A percentile compares a stretch with the other conserved stretches of the same genome.
Conservation (phyloP, 2,113 vertebrate genomes). For the Trogon surrucura region DNA sequence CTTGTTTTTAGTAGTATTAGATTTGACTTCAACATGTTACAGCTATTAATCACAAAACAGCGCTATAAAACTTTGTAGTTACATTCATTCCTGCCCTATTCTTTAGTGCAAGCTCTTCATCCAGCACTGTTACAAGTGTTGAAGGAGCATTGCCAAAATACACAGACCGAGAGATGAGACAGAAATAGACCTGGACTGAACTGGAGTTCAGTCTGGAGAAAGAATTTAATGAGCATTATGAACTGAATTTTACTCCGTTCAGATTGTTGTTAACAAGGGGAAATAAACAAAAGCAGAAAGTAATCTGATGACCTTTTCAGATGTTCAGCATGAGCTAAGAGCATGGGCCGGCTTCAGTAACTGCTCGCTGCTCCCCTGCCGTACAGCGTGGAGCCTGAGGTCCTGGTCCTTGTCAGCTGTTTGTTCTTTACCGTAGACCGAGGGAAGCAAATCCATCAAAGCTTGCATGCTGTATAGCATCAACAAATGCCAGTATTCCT, state of each 20-base stretch:
- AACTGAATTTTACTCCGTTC: neutral
- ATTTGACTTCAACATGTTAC: neutral
- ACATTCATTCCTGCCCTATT: neutral
- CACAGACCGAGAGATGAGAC: conserved; percentile 29
- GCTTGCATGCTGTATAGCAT: neutral
- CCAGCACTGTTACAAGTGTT: neutral
- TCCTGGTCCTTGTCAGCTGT: neutral
- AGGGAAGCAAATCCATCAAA: neutral
- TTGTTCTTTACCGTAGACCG: neutral
- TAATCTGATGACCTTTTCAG: conserved; percentile 21
- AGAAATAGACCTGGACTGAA: conserved; percentile 49
- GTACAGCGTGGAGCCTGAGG: neutral
- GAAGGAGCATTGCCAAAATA: conserved; percentile 24
- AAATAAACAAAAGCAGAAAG: conserved; percentile 45
- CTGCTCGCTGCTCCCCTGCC: neutral
- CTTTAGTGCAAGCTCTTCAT: neutral
- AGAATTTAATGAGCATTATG: conserved; percentile 4
- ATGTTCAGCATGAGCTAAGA: neutral
- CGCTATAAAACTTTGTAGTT: neutral
- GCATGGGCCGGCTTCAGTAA: accelerated
- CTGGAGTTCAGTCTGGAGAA: conserved; percentile 34
- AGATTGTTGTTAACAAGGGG: conserved; percentile 37
- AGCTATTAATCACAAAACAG: neutral
- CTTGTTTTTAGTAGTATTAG: neutral
- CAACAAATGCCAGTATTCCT: neutral